phyloP scores from a whole-genome alignment of 2,797 vertebrate species.

The Poecile montanus region DNA sequence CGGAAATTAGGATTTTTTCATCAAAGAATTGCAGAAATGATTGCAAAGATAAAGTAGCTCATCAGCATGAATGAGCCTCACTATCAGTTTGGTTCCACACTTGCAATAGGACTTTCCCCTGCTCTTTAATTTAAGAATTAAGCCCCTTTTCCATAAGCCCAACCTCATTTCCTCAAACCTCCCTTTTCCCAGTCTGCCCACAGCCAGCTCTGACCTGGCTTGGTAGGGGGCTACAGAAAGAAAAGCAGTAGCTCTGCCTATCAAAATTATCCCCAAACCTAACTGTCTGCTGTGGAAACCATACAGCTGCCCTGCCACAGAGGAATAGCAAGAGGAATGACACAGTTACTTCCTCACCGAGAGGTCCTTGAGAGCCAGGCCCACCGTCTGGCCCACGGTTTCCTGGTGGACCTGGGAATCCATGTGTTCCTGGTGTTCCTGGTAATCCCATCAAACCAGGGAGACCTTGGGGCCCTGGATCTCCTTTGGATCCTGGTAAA shows the following conservation, averaged over 20 bases:
- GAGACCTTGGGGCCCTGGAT: constrained; percentile 79
- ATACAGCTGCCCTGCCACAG: background rate
- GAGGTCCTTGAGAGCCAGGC: constrained; percentile 78
- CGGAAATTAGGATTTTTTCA: background rate
- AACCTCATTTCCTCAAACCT: background rate
- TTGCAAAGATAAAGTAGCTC: background rate
- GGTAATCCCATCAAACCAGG: constrained; percentile 86
- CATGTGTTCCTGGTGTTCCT: constrained; percentile 80
- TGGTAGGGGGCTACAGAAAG: background rate
- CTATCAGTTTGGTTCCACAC: background rate
- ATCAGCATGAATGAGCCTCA: fast-evolving
- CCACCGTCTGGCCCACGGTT: constrained; percentile 81
- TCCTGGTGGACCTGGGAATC: constrained; percentile 84
- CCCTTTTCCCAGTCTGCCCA: background rate
- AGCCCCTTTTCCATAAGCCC: background rate
- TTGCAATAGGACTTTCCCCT: background rate
- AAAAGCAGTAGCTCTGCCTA: background rate
- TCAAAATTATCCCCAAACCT: background rate
- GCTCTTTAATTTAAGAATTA: background rate
- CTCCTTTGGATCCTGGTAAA: constrained; percentile 77
- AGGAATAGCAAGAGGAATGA: background rate
- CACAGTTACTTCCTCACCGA: constrained; percentile 76
- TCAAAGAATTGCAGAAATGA: background rate
- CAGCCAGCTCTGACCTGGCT: background rate
- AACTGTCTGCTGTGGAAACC: background rate